These are phyloP conservation scores for Limnodromus scolopaceus DNA, from an alignment of 2,797 vertebrate genomes.

Conservation along the genomic window DNA sequence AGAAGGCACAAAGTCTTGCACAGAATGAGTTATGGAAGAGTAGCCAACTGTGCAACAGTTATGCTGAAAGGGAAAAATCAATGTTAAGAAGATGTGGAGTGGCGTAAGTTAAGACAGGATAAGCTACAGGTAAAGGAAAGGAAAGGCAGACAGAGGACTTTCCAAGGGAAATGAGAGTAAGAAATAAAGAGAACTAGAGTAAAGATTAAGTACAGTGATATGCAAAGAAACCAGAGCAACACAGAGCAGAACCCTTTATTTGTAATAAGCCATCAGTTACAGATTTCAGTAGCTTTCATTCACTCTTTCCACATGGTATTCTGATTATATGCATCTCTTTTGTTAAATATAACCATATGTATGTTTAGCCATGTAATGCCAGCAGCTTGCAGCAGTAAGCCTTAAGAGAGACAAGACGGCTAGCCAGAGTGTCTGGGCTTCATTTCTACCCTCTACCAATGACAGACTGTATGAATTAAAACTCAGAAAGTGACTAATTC, in stretches of 20 bases:
- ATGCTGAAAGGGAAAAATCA: neutral
- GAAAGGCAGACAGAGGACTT: neutral
- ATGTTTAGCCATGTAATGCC: neutral
- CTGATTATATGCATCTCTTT: neutral
- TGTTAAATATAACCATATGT: neutral
- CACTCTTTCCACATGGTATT: neutral
- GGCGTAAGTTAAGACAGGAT: neutral
- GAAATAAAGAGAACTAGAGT: neutral
- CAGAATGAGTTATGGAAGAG: neutral
- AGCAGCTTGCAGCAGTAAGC: neutral
- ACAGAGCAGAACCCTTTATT: neutral
- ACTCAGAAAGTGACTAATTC: neutral
- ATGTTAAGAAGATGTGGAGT: neutral
- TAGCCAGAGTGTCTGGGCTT: neutral
- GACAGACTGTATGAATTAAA: neutral
- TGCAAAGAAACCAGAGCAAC: neutral
- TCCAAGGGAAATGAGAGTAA: neutral
- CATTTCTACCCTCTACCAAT: neutral
- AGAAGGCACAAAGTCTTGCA: neutral
- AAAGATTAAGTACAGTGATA: neutral
- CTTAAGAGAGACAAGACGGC: neutral
- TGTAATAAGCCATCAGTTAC: neutral
- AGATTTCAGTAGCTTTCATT: neutral
- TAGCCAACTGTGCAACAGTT: neutral
- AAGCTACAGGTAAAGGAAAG: neutral